Base-by-base conservation (phyloP, 2,797 vertebrate species). In the Cossypha polioptera region DNA sequence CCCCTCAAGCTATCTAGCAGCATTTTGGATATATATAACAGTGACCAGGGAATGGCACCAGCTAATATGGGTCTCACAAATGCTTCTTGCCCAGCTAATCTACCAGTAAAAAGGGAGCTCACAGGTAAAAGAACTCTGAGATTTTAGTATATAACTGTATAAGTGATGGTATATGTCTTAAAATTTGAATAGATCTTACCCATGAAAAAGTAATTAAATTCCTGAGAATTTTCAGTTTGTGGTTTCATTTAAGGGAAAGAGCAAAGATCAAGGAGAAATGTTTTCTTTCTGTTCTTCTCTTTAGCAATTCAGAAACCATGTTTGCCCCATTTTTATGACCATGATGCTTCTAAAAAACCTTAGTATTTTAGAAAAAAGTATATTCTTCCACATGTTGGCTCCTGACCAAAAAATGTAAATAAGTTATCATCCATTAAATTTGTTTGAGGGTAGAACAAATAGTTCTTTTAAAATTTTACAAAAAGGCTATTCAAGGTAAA, bases 21-120 rank as follows among this genome's bases (percentile, higher is more conserved):
- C 97, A 99, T 99, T 99, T 98, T 99, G 98, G 99, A 99, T 95
- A 91, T 99, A 83, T 99, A 99, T 97, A 98, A 98, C 95, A 98
- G 97, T 94, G 99, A 99, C 95, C 99, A 98, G 98, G 98, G 98
- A 98, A 98, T 98, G 98, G 98, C 98, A 94, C 88, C 98, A 97
- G 94, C 98, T 98, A 99, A 98, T 95, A 98, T 98, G 98, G 98
- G 98, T 98, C 98, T 99, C 97, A 98, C 98, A 95, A 98, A 98
- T 97, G 97, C 98, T 97, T 98, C 98, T 97, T 99, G 98, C 90
- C 97, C 98, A 97, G 97, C 98, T 97, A 98, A 98, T 96, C 97
- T 99, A 95, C 98, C 98, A 97, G 98, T 99, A 95, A 99, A 99
- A 98, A 99, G 98, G 97, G 99, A 99, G 98, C 98, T 98, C 97